Conservation (phyloP, 1,140 invertebrate genomes). For the Drosophila tristis region DNA sequence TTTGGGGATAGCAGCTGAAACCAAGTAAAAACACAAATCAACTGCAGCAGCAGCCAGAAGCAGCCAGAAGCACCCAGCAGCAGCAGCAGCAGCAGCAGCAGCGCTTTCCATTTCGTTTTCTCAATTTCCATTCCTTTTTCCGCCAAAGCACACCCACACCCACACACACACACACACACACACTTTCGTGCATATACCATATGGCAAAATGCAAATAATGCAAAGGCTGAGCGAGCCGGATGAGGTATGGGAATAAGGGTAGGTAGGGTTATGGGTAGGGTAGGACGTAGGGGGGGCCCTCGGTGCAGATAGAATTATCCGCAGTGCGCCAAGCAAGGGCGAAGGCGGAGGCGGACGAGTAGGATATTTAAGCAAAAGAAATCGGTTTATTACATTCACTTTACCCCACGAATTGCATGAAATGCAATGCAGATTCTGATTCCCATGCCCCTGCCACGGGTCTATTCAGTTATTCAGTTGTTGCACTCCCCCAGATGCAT, state of each 20-base stretch:
- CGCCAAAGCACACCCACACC: constrained; percentile 26
- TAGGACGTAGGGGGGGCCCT: background rate
- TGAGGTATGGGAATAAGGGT: too few relatives aligned
- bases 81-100: constrained; percentile 10
- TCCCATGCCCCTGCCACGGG: too few relatives aligned
- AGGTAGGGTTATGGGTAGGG: background rate
- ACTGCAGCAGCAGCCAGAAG: constrained; percentile 25
- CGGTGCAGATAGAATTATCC: constrained; percentile 57
- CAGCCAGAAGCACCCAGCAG: background rate
- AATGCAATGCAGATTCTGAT: constrained; percentile 38
- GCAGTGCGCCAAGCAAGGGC: constrained; percentile 35
- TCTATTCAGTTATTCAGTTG: too few relatives aligned
- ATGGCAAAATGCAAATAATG: constrained; percentile 49
- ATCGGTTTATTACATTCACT: constrained; percentile 53
- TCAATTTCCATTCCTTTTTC: constrained; percentile 56
- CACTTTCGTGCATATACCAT: constrained; percentile 11
- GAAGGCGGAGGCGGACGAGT: background rate
- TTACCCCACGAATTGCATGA: constrained; percentile 37
- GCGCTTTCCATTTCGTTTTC: constrained; percentile 63
- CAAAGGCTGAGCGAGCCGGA: background rate
- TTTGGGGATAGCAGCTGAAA: constrained; percentile 25
- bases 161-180: background rate
- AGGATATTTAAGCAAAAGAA: constrained; percentile 56
- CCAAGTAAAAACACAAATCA: constrained; percentile 61
- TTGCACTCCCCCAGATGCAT: too few relatives aligned